A percentile compares a stretch with the other conserved stretches of the same genome.
These are phyloP conservation scores for Pygoscelis antarcticus DNA, from an alignment of 2,113 vertebrate species.

Conservation along the genomic window DNA sequence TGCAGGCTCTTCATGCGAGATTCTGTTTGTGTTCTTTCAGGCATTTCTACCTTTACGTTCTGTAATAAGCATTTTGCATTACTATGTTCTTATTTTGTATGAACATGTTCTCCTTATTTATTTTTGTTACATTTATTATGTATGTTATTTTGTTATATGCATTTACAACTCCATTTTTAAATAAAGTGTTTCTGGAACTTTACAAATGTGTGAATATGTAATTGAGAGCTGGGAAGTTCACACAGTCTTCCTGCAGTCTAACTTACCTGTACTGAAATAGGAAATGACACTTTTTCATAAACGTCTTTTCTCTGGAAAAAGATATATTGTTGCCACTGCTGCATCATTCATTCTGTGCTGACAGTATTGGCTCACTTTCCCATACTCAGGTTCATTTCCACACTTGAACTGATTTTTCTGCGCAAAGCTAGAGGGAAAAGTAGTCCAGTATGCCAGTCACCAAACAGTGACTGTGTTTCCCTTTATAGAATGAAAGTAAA, in stretches of 20 bases:
- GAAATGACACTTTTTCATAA: neutral
- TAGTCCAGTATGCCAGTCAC: neutral
- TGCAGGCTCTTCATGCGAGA: slow-evolving; percentile 77
- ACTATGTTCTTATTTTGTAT: slow-evolving; percentile 88
- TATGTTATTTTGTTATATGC: slow-evolving; percentile 90
- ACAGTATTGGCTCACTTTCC: neutral
- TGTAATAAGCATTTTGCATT: slow-evolving; percentile 83
- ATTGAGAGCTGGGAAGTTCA: neutral
- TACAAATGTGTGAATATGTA: slow-evolving; percentile 39
- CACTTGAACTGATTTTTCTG: neutral
- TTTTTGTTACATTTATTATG: slow-evolving; percentile 90
- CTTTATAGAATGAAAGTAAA: neutral
- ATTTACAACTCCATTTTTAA: slow-evolving; percentile 92
- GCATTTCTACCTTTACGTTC: slow-evolving; percentile 80
- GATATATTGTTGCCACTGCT: neutral
- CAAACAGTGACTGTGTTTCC: neutral
- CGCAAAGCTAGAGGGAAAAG: neutral
- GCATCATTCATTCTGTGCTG: neutral
- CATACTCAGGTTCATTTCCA: neutral
- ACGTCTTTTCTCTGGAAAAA: neutral
- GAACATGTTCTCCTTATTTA: slow-evolving; percentile 90
- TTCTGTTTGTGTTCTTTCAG: slow-evolving; percentile 76
- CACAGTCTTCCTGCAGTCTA: neutral
- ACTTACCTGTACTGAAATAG: neutral
- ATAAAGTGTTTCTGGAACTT: slow-evolving; percentile 91